phyloP scores from a whole-genome alignment of 2,797 vertebrate genomes.

The Acestrorhynchus altus region DNA sequence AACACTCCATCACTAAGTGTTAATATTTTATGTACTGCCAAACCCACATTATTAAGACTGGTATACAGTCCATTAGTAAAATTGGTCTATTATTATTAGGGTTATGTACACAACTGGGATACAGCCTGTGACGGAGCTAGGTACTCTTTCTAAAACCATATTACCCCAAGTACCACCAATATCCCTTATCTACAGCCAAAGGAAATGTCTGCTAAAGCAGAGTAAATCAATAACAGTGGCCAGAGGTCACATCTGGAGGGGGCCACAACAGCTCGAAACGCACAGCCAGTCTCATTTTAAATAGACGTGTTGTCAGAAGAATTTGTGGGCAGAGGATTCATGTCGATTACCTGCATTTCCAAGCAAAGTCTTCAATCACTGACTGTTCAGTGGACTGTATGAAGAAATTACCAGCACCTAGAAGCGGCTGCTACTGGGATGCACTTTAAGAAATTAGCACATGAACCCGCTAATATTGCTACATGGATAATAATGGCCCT shows the following conservation, averaged over 20 bases:
- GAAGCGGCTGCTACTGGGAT: too few species aligned
- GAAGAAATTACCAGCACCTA: too few species aligned
- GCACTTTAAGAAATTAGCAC: too few species aligned
- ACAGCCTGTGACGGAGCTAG: too few species aligned
- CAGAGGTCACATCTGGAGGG: slow-evolving; percentile 2
- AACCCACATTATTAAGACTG: too few species aligned
- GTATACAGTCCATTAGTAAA: too few species aligned
- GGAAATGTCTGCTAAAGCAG: background rate
- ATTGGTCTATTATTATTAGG: too few species aligned
- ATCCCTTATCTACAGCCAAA: background rate
- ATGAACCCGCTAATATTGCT: too few species aligned
- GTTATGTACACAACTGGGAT: too few species aligned
- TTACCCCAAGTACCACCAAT: background rate
- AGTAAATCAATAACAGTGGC: background rate
- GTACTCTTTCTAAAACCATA: background rate
- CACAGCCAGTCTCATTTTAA: background rate
- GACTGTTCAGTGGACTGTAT: background rate
- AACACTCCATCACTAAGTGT: too few species aligned
- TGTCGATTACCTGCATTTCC: background rate
- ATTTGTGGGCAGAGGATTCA: background rate
- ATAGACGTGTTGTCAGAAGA: background rate
- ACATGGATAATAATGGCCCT: too few species aligned
- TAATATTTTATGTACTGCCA: too few species aligned
- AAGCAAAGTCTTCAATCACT: background rate
- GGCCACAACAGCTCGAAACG: background rate